phyloP scores from a whole-genome alignment of 1,140 invertebrate genomes.

The Archivesica marissinica region DNA sequence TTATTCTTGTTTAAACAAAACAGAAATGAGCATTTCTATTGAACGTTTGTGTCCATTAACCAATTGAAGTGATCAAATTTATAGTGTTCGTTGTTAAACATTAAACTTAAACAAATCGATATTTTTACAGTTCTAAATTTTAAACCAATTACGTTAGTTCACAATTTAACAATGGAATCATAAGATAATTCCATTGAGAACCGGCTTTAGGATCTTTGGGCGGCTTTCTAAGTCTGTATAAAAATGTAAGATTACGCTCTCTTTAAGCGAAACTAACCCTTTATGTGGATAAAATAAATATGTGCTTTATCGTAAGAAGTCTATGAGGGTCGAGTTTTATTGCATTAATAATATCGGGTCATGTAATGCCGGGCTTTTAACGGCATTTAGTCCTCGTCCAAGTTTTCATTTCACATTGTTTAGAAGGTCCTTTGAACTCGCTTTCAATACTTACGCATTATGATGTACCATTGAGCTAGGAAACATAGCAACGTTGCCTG shows the following conservation, averaged over 20 bases:
- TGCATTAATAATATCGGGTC: too few relatives aligned
- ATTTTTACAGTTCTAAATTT: not conserved
- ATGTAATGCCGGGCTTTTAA: not conserved
- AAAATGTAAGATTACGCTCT: slow-evolving; percentile 2
- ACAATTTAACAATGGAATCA: not conserved
- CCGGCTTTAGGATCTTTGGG: slow-evolving; percentile 4
- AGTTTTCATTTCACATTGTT: too few relatives aligned
- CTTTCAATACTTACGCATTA: not conserved
- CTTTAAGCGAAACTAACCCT: slow-evolving; percentile 1
- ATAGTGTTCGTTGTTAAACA: too few relatives aligned
- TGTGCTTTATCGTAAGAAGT: not conserved
- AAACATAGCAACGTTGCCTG: too few relatives aligned
- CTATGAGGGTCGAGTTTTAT: too few relatives aligned
- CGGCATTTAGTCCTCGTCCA: too few relatives aligned
- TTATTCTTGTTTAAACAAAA: too few relatives aligned
- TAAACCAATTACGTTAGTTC: slow-evolving; percentile 36
- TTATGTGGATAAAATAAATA: not conserved
- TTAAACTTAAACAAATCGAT: slow-evolving; percentile 18
- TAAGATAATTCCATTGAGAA: slow-evolving; percentile 13
- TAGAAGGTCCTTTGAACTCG: not conserved
- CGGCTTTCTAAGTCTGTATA: slow-evolving; percentile 21
- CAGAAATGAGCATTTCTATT: too few relatives aligned
- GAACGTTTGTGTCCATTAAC: too few relatives aligned
- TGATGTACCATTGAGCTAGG: too few relatives aligned
- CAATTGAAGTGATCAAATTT: too few relatives aligned